Base-by-base conservation (phyloP, 2,888 invertebrate species). In the Bursaphelenchus okinawaensis region DNA sequence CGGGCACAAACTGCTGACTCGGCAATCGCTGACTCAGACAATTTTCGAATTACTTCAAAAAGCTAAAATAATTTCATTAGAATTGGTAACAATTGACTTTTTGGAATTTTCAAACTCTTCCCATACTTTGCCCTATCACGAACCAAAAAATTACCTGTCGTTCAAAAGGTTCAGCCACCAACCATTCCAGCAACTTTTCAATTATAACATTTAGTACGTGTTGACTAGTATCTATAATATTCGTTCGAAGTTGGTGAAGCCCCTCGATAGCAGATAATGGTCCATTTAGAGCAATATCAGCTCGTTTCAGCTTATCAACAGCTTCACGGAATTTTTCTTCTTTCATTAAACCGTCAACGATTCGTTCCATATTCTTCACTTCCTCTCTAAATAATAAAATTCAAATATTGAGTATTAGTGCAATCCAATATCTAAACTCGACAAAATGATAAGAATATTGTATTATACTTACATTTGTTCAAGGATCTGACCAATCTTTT, bases 121-220 rank as follows among this genome's bases (percentile, higher is more conserved):
- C n/a, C n/a, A n/a, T n/a, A n/a, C n/a, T n/a, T n/a, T n/a, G n/a
- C n/a, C n/a, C n/a, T 20, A 59, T 62, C 8, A 8, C 55, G 8
- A 59, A 7, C n/a, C 8, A 23, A 52, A 52, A 28, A 19, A 1
- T 12, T 40, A 72, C 74, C 64, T 73, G 73, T 23, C 54, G 24
- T 55, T 81, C 81, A 62, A 80, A 80, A 0, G 81, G 79, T 50
- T 78, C 76, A 4, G 75, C 70, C 20, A 80, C 73, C 1, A 78
- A 52, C 52, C 76, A 69, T 40, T 71, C 71, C 7, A 78, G 72
- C 0, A 80, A 64, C 12, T 69, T 68, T 26, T 68, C 69, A 55
- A 77, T 74, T 59, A 79, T 75, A 23, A 68, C 69, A 8, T 71
- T 68, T 27, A 72, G 64, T 19, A 65, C 29, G 12, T 52, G 26